Conservation (phyloP, 2,113 vertebrate species). For the Anarrhichthys ocellatus region DNA sequence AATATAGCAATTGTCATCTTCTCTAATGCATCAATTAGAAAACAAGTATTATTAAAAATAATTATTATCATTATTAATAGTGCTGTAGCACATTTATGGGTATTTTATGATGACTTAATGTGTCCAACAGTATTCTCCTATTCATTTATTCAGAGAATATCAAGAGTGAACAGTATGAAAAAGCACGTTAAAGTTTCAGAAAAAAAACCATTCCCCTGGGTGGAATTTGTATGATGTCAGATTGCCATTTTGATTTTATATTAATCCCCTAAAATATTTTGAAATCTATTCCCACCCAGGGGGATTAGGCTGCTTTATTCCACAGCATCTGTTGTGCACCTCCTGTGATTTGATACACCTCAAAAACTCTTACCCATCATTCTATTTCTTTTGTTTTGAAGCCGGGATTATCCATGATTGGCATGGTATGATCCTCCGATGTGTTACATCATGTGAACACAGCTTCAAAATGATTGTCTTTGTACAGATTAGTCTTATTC, state of each 20-base stretch:
- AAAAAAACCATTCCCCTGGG: background rate
- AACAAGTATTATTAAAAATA: background rate
- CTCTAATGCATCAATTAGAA: background rate
- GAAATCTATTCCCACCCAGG: slow-evolving; percentile 38
- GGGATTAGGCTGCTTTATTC: slow-evolving; percentile 61
- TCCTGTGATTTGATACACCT: slow-evolving; percentile 50
- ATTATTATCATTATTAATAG: background rate
- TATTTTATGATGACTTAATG: background rate
- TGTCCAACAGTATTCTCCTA: background rate
- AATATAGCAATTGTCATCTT: background rate
- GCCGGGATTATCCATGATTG: slow-evolving; percentile 64
- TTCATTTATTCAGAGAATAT: background rate
- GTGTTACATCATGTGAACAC: slow-evolving; percentile 40
- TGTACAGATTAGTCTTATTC: slow-evolving; percentile 28
- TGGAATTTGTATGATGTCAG: slow-evolving; percentile 9
- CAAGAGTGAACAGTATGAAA: background rate
- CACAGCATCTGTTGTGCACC: slow-evolving; percentile 37
- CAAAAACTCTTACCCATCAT: slow-evolving; percentile 25
- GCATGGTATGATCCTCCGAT: slow-evolving; percentile 43
- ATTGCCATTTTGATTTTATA: slow-evolving; percentile 46
- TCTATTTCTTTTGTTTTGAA: slow-evolving; percentile 32
- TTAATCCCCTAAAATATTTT: slow-evolving; percentile 54
- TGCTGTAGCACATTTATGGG: background rate
- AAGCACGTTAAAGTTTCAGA: background rate
- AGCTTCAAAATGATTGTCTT: slow-evolving; percentile 32